Percentiles rank a stretch among this genome's conserved stretches.
Evolutionary conservation across 2,113 vertebrate genomes (phyloP).

Genomic region (Ciconia maguari): DNA sequence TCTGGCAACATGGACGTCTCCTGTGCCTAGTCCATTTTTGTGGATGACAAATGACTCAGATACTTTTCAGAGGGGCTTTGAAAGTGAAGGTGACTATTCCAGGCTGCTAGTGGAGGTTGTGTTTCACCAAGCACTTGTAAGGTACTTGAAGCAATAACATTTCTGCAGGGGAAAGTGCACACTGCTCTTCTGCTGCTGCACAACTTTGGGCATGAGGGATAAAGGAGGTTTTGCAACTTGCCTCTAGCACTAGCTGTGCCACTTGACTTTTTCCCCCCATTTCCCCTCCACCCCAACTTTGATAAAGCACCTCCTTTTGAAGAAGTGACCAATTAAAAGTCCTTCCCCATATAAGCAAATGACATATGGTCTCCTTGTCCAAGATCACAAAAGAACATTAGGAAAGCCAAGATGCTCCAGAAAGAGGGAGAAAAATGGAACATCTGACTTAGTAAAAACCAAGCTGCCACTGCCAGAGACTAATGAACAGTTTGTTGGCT

Average conservation of each 20-base stretch:
- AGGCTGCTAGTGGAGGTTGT: background rate
- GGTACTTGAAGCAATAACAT: background rate
- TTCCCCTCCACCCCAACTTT: background rate
- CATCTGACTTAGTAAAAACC: slow-evolving; percentile 60
- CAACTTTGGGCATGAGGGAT: background rate
- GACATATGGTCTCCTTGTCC: slow-evolving; percentile 47
- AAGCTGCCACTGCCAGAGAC: slow-evolving; percentile 61
- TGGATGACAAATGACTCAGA: background rate
- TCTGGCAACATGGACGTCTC: background rate
- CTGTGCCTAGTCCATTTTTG: background rate
- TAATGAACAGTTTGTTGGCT: slow-evolving; percentile 68
- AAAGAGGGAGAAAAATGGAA: slow-evolving; percentile 57
- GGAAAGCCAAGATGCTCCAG: slow-evolving; percentile 59
- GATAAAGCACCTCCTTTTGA: slow-evolving; percentile 18
- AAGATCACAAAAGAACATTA: slow-evolving; percentile 57
- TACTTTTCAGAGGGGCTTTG: background rate
- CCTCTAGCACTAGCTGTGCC: background rate
- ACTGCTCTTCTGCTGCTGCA: background rate
- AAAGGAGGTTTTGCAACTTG: background rate
- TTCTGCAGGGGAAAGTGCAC: background rate
- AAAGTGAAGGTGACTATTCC: background rate
- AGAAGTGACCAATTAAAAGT: slow-evolving; percentile 30
- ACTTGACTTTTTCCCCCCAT: background rate
- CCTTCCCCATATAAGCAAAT: slow-evolving; percentile 17
- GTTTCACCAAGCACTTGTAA: background rate